Evolutionary conservation across 2,888 invertebrate species (phyloP).

Genomic region (Cancer borealis): DNA sequence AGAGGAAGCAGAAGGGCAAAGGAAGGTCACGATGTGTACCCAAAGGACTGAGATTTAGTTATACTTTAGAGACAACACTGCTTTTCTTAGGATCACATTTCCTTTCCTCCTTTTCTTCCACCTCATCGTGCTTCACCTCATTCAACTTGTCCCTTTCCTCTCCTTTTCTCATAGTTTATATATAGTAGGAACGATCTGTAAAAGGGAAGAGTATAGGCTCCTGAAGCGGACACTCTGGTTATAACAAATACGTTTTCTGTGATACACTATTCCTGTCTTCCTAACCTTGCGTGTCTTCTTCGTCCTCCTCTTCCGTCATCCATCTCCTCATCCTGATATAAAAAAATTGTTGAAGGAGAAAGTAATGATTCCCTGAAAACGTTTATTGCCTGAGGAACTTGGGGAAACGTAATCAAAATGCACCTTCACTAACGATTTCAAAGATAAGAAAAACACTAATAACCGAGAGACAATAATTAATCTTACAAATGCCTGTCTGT

Average conservation of each 20-base stretch:
- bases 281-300: not conserved
- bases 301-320: not conserved
- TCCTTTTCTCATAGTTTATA: not conserved
- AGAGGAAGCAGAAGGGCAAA: not conserved
- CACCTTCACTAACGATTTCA: not conserved
- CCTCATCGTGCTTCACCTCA: not conserved
- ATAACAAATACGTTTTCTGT: not conserved
- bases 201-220: not conserved
- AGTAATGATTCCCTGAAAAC: not conserved
- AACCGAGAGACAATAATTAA: not conserved
- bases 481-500: not conserved
- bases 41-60: not conserved
- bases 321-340: not conserved
- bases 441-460: not conserved
- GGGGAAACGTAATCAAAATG: not conserved
- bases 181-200: not conserved
- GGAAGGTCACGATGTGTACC: not conserved
- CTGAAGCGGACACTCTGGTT: not conserved
- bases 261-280: not conserved
- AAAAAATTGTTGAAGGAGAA: not conserved
- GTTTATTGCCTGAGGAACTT: not conserved
- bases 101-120: not conserved
- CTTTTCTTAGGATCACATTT: not conserved
- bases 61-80: not conserved
- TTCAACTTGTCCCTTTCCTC: not conserved